Evolutionary conservation across 2,797 vertebrate genomes (phyloP), one percentile per base, ranked within the genome.

Genomic region (Acrocephalus scirpaceus): DNA sequence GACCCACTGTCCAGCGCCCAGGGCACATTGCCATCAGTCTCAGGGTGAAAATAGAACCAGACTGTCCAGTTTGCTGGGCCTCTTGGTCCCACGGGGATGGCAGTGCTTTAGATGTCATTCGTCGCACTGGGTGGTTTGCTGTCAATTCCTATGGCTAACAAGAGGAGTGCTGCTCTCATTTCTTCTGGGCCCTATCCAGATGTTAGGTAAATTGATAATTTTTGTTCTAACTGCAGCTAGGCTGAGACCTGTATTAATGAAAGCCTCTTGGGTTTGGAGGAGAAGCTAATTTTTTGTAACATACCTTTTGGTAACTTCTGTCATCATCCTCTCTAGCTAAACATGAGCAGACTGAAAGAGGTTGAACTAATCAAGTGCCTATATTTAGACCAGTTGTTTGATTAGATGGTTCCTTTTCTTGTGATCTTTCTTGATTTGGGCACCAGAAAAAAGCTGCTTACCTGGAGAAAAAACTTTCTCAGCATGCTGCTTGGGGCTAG

Each of bases 11-110:
- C 83, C 93, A 90, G 80, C 0, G 95, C 94, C 96, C 88, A 90
- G 86, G 94, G 94, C 96, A 34, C 70, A 82, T 90, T 92, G 73
- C 92, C 83, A 90, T 96, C 94, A 94, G 90, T 97, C 94, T 95
- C 66, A 30, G 74, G 56, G 45, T 87, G 60, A 73, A 84, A 86
- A 92, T 8, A 85, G 83, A 92, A 79, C 88, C 80, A 85, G 42
- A 38, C 80, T 94, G 71, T 90, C 93, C 93, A 47, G 86, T 90
- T 88, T 85, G 34, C 77, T 86, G 83, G 77, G 50, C 60, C 38
- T 79, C 75, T 79, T 44, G 56, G 64, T 95, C 94, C 94, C 94
- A 90, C 45, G 47, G 91, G 95, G 79, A 67, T 71, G 60, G 74
- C 67, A 71, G 13, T 11, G 17, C 45, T 92, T 78, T 61, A 57